Conservation (phyloP, 2,113 vertebrate genomes). For the Sturnus vulgaris region DNA sequence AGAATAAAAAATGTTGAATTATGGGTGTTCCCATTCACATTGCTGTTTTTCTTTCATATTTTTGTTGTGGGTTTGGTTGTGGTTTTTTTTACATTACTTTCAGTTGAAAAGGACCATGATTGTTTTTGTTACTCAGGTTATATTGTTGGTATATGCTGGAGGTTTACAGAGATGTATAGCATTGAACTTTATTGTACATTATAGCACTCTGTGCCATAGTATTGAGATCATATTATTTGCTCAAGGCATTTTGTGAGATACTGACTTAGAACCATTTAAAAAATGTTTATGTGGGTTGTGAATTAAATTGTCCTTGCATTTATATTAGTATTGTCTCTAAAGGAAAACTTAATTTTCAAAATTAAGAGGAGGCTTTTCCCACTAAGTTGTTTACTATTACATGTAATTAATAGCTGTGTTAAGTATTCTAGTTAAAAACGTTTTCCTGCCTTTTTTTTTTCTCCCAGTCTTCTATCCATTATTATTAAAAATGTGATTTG, state of each 20-base stretch:
- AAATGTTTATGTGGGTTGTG: not conserved
- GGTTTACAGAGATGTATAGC: not conserved
- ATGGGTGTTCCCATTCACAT: not conserved
- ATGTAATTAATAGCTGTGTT: not conserved
- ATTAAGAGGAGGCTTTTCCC: not conserved
- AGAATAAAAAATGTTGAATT: not conserved
- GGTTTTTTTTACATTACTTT: not conserved
- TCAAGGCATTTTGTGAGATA: not conserved
- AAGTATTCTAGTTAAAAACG: not conserved
- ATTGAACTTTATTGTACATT: not conserved
- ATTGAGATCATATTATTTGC: not conserved
- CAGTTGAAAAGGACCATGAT: not conserved
- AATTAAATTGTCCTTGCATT: not conserved
- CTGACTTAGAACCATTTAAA: not conserved
- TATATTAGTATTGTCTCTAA: not conserved
- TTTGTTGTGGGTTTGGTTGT: not conserved
- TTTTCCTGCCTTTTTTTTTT: rapidly evolving
- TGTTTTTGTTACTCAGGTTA: not conserved
- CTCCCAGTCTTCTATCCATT: not conserved
- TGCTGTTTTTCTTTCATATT: not conserved
- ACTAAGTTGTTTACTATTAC: not conserved
- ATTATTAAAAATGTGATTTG: not conserved
- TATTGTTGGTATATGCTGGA: not conserved
- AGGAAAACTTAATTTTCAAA: conserved; percentile 5
- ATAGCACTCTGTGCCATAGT: not conserved